phyloP scores from a whole-genome alignment of 2,113 vertebrate genomes.

The Apus apus region DNA sequence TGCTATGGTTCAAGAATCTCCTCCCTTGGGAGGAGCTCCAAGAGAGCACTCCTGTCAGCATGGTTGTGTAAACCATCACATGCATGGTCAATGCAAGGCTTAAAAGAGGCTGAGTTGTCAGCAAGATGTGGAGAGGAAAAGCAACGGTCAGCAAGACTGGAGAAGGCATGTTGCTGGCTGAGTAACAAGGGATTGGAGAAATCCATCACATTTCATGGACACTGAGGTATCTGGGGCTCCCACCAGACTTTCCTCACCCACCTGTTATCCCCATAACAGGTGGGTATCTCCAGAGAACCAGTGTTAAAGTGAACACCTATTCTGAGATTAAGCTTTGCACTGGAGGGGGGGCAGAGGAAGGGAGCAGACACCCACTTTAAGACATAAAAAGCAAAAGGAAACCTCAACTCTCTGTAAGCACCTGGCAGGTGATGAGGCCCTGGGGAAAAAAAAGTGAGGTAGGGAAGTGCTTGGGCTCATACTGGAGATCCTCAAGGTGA shows the following conservation, averaged over 20 bases:
- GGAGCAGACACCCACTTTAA: neutral
- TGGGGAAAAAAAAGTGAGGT: neutral
- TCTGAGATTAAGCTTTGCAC: neutral
- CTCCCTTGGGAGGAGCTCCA: neutral
- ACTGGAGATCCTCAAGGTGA: neutral
- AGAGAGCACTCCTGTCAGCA: neutral
- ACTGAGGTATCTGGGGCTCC: neutral
- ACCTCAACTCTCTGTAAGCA: rapidly evolving
- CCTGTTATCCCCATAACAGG: rapidly evolving
- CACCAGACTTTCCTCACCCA: neutral
- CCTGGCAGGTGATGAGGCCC: neutral
- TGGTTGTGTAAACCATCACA: neutral
- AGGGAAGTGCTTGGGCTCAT: neutral
- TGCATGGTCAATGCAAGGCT: neutral
- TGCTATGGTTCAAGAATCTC: neutral
- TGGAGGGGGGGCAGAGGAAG: neutral
- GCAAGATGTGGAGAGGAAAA: neutral
- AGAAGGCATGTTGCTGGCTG: neutral
- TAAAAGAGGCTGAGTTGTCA: neutral
- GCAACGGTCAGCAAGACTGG: neutral
- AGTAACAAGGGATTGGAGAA: neutral
- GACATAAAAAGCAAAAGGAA: neutral
- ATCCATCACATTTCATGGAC: rapidly evolving
- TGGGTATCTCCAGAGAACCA: neutral
- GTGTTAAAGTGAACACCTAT: neutral